Evolutionary conservation across 92 coral and sea anemone genomes (phyloP), one percentile per base, ranked within the genome.

Genomic region (Phenganax stokvisi): DNA sequence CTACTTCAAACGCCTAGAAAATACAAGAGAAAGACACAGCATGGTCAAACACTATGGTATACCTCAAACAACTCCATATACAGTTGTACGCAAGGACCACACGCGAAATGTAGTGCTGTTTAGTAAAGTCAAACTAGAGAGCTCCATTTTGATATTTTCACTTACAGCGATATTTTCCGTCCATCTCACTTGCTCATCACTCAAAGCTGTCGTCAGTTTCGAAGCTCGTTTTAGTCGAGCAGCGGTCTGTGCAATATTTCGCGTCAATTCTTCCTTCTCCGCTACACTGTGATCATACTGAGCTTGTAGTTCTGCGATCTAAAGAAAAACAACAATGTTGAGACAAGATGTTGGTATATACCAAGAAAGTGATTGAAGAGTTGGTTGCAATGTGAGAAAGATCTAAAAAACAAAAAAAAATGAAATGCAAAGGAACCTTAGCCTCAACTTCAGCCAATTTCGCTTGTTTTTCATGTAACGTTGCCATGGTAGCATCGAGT

Each of bases 141-240:
- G 0, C 2, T 37, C 47, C 47, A 37, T 37, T 37, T 37, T 5
- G 2, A 37, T 37, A 1, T 20, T 20, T 20, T 37, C 47, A 37
- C 89, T 16, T 84, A 93, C 98, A 89, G 98, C 98, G 10, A 93
- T 91, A 58, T 93, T 93, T 84, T 91, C 98, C 12, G 98, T 93
- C 98, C 98, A 93, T 68, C 98, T 87, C 66, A 91, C 97, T 75
- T 93, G 98, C 80, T 93, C 98, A 55, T 93, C 98, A 44, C 98
- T 96, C 4, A 93, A 89, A 52, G 98, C 98, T 10, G 98, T 93
- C 51, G 98, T 93, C 29, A 93, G 84, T 58, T 93, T 93, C 31
- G 98, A 94, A 9, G 98, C 98, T 53, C 98, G 89, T 85, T 94
- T 94, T 44, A 94, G 85, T 62, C 98, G 89, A 80, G 97, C 97